phyloP scores from a whole-genome alignment of 1,140 invertebrate genomes.

The Hetaerina americana region DNA sequence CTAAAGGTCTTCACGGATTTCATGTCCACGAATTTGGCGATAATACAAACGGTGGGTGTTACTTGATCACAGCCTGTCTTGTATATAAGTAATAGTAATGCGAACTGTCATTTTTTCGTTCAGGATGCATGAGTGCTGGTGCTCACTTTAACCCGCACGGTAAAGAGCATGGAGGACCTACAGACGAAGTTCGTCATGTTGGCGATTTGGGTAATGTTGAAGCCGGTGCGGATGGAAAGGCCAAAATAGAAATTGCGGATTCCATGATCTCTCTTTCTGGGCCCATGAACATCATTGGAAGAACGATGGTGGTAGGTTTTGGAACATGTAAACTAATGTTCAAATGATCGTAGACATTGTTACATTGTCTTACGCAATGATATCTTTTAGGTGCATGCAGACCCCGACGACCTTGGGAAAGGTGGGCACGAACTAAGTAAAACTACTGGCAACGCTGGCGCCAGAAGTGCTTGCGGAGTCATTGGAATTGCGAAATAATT shows the following conservation, averaged over 20 bases:
- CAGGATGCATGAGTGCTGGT: conserved; percentile 87
- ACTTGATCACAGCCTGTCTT: no score
- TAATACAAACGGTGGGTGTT: conserved; percentile 79
- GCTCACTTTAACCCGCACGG: conserved; percentile 86
- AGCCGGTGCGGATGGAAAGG: conserved; percentile 54
- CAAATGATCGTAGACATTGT: no score
- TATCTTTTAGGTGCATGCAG: conserved; percentile 59
- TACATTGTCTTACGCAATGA: not conserved
- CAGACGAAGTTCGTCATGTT: conserved; percentile 58
- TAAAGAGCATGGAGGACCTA: conserved; percentile 75
- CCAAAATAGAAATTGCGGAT: conserved; percentile 66
- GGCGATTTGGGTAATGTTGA: conserved; percentile 88
- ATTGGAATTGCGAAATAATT: conserved; percentile 65
- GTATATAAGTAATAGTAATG: not conserved
- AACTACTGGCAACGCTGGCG: conserved; percentile 95
- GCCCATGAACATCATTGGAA: conserved; percentile 67
- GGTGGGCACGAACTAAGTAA: conserved; percentile 89
- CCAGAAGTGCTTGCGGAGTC: conserved; percentile 90
- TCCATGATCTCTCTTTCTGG: conserved; percentile 59
- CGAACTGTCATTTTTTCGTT: conserved; percentile 8
- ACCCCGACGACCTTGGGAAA: conserved; percentile 86
- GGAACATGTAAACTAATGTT: no score
- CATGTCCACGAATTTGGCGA: conserved; percentile 97
- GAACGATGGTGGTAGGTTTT: conserved; percentile 64
- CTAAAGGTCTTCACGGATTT: conserved; percentile 72